Evolutionary conservation across 2,797 vertebrate genomes (phyloP), one percentile per base, ranked within the genome.

Genomic region (Bovichtus variegatus): DNA sequence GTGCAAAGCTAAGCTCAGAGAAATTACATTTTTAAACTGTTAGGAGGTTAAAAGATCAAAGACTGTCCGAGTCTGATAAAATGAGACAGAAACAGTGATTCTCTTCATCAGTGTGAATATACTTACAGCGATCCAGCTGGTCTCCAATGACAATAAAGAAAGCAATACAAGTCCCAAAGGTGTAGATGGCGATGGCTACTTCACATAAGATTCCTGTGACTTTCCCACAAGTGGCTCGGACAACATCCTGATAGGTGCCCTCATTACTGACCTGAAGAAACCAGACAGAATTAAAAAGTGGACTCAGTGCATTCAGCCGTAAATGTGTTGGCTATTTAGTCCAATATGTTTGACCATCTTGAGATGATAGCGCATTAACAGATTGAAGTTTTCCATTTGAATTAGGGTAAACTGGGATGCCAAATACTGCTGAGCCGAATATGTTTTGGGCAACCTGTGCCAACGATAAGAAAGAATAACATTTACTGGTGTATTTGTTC

Each of bases 121-220:
- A 94, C 97, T 98, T 84, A 99, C 98, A 93, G 87, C 97, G 97
- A 91, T 99, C 98, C 77, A 98, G 92, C 87, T 99, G 98, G 91
- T 99, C 98, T 50, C 98, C 98, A 0, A 99, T 99, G 89, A 99
- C 99, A 86, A 99, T 99, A 71, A 99, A 97, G 93, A 99, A 99
- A 71, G 98, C 96, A 0, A 99, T 99, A 91, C 97, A 99, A 41
- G 98, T 99, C 83, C 98, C 98, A 0, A 99, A 99, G 46, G 98
- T 99, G 91, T 99, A 99, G 81, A 99, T 67, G 0, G 96, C 97
- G 0, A 99, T 99, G 86, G 97, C 95, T 8, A 99, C 91, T 89
- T 99, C 98, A 1, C 98, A 99, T 4, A 98, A 36, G 77, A 98
- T 90, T 0, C 98, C 98, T 0, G 96, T 92, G 59, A 97, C 93